Evolutionary conservation across 1,140 invertebrate species (phyloP), one percentile per base, ranked within the genome.

Genomic region (Potamilus streckersoni): DNA sequence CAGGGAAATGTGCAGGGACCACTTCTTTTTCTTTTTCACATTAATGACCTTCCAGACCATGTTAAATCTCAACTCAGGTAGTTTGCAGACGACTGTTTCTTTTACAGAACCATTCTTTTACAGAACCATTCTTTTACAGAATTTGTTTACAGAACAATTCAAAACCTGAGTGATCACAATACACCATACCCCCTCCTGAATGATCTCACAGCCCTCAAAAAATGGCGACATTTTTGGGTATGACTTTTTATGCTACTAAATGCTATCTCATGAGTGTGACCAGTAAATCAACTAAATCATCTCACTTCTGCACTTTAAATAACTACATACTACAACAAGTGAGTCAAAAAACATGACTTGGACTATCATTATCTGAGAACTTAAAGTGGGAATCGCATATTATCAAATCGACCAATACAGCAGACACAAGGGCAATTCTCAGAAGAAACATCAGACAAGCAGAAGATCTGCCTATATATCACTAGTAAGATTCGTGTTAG

Each of bases 11-110:
- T 31, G 27, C 27, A 3, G 27, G 27, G 27, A 31, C 4, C 27
- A 31, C 27, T 31, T 4, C 2, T 57, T 14, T 69, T 69, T 16
- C 62, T 78, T 17, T 74, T 75, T 20, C 79, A 80, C 67, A 78
- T 78, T 19, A 77, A 80, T 64, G 79, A 78, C 65, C 59, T 78
- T 8, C 76, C 72, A 23, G 72, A 68, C 57, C 20, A 14, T 6
- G 79, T 72, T 19, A 74, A 80, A 31, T 80, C 71, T 17, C 11
- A 23, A 59, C 59, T 73, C 15, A 57, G 79, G 49, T 68, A 78
- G 17, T 77, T 78, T 67, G 79, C 74, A 1, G 75, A 78, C 55
- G 69, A 78, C 65, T 74, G 71, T 63, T 62, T 78, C 5, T 58
- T 78, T 13, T 74, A 72, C 56, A 27, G 72, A 15, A 15, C 38